Conservation (phyloP, 1,140 invertebrate genomes). For the Asbolus verrucosus region DNA sequence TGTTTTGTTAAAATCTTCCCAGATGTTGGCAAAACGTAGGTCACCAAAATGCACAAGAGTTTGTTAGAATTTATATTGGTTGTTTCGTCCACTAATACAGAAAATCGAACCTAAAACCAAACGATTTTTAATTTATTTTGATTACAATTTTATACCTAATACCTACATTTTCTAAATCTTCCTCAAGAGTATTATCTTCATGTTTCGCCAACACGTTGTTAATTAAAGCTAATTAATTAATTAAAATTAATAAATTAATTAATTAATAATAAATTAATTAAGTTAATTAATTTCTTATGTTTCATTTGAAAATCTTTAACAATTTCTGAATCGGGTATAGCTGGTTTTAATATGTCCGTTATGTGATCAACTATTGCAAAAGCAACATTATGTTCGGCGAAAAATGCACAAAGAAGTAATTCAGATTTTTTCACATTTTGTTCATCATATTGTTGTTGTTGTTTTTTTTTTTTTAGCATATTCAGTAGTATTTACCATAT, state of each 20-base stretch:
- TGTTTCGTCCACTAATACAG: neutral
- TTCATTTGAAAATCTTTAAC: neutral
- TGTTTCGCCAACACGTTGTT: no score
- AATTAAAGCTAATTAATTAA: no score
- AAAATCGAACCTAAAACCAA: neutral
- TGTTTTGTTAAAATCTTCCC: neutral
- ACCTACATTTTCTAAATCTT: no score
- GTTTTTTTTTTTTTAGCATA: no score
- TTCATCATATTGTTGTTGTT: neutral
- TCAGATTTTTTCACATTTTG: slow-evolving; percentile 1
- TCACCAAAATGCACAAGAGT: neutral
- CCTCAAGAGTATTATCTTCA: no score
- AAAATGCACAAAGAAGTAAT: neutral
- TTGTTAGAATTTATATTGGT: neutral
- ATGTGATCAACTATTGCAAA: neutral
- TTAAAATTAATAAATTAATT: neutral
- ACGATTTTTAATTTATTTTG: no score
- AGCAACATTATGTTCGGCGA: slow-evolving; percentile 3
- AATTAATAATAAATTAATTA: neutral
- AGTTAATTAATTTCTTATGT: neutral
- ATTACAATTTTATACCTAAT: no score
- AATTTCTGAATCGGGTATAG: neutral
- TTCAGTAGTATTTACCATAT: no score
- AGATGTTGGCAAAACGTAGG: neutral
- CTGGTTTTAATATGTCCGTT: neutral